Base-by-base conservation (phyloP, 2,113 vertebrate species). In the Nipponia nippon region DNA sequence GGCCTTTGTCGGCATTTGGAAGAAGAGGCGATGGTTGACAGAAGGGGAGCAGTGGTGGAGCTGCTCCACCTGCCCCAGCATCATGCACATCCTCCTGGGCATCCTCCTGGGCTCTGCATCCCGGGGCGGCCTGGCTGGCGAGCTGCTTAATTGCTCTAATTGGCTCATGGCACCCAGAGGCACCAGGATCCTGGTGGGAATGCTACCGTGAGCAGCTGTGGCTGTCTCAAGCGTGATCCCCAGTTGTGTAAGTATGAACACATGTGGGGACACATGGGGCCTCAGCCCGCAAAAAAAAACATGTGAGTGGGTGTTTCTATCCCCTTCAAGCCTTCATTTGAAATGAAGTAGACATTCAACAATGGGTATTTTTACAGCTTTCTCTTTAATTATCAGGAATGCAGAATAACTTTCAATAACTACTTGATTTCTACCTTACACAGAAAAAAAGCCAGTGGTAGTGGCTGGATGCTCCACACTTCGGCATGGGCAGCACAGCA, bases 191-290 rank as follows among this genome's bases (percentile, higher is more conserved):
- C 67, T 53, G 34, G 38, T 10, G 17, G 72, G 66, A 90, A 52
- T 1, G 1, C 38, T 59, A 6, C 50, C 30, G 5, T 0, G 10
- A 63, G 16, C 63, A 46, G 16, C 46, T 8, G 0, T 0, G 3
- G 34, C 11, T 59, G 40, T 52, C 40, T 52, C 22, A 7, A 46
- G 32, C 16, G 7, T 36, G 46, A 6, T 42, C 29, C 34, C 15
- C 50, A 16, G 8, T 19, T 81, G 34, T 55, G 40, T 4, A 12
- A 44, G 11, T 18, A 5, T 56, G 27, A 42, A 25, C 44, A 29
- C 9, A 13, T 5, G 16, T 21, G 5, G 30, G 44, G 46, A 23
- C 16, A 36, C 16, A 59, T 0, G 6, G 20, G 53, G 14, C 47
- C 23, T 67, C 61, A 36, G n/a, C 32, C 58, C 2, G 3, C 40